Evolutionary conservation across 2,797 vertebrate species (phyloP), one percentile per base, ranked within the genome.

Genomic region (Sebastes cheni): DNA sequence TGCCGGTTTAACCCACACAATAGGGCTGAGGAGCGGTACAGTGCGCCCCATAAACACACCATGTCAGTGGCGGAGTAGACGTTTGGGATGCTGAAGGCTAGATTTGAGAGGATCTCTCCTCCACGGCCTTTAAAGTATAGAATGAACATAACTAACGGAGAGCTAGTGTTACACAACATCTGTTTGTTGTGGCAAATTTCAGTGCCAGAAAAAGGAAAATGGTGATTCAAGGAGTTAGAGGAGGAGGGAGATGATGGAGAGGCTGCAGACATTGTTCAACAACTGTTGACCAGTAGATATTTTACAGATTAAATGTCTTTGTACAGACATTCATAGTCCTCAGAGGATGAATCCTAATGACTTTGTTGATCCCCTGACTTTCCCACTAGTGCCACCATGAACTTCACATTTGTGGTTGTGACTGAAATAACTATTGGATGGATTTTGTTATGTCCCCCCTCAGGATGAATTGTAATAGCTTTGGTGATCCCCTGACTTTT

Each of bases 161-260:
- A 16, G n/a, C 39, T 42, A 30, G 32, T 75, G 50, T 72, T 66
- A 61, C 18, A 67, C 22, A 67, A 66, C 66, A 67, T 81, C 73
- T 50, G 58, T 70, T 58, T 69, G 50, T 60, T 29, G 52, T 9
- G 20, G 36, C n/a, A 25, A 18, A 68, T 69, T 68, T 67, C 3
- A 75, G 6, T 67, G 39, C 20, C 59, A 54, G 14, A 65, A 52
- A 55, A 84, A 13, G 75, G 2, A 70, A 76, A 71, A 25, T 34
- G 39, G 32, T 67, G 42, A 78, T 75, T 52, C 6, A 29, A 55
- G 13, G 23, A 58, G 22, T 25, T 1, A 1, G 50, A 72, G 20
- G 56, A 74, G 5, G 65, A 54, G n/a, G 20, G 4, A 46, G 10
- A 52, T 39, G 30, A 68, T 23, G 71, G 30, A 76, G 46, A 55